Base-by-base conservation (phyloP, 2,888 invertebrate genomes). In the Andrena marginata region DNA sequence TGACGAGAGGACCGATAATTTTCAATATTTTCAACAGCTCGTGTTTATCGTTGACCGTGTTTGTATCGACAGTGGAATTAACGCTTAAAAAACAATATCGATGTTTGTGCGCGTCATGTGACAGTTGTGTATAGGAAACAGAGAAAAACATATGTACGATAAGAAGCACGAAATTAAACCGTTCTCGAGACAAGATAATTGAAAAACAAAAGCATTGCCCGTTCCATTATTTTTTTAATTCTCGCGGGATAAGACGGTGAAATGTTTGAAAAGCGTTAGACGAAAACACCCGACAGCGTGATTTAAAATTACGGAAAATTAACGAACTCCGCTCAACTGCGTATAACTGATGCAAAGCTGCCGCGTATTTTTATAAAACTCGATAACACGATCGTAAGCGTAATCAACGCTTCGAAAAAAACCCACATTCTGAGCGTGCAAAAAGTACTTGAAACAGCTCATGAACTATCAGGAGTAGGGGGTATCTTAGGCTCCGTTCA, bases 401-500 rank as follows among this genome's bases (percentile, higher is more conserved):
- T 8, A 20, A 48, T 16, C 10, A 10, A 13, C 2, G 6, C 16
- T 20, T 8, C 13, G 23, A 16, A 67, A 48, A 20, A 48, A 20
- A 35, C n/a, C 35, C 60, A 60, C 20, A 35, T 54, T 20, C 7
- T 8, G 51, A 48, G 33, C 13, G 16, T 72, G 67, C 31, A 71
- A 60, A 62, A 88, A 87, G 80, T 71, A 65, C 79, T 67, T 59
- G 31, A 35, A 51, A 64, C 68, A 23, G 31, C 56, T 63, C 23
- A 71, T 62, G 33, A 74, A 23, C 42, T 26, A 64, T 16, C 13
- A 2, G 85, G 85, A 89, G 90, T 88, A 90, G 91, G 91, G 91
- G 78, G 73, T 85, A 85, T 87, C 85, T 87, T 82, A 73, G 65
- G 87, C 82, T 71, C 82, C 83, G 83, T 91, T 88, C 86, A 89